Percentiles rank a stretch among this genome's conserved stretches.
These are phyloP conservation scores for Thaumatotibia leucotreta DNA, from an alignment of 1,140 invertebrate genomes.

Conservation along the genomic window DNA sequence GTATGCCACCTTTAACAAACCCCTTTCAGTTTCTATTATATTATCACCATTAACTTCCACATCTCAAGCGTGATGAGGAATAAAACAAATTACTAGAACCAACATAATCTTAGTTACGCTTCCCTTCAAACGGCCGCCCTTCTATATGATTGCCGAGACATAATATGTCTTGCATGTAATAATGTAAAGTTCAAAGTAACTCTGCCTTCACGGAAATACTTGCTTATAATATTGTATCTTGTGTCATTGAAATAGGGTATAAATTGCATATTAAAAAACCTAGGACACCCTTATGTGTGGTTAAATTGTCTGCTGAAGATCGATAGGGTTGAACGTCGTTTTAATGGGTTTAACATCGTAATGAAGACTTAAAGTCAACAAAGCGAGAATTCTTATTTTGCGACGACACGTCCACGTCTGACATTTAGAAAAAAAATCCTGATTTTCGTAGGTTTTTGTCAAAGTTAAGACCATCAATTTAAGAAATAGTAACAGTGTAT, in stretches of 20 bases:
- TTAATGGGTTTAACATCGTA: background rate
- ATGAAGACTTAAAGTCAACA: background rate
- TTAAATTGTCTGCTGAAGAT: background rate
- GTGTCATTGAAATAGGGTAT: background rate
- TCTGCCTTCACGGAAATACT: background rate
- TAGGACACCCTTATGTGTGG: background rate
- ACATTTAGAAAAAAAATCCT: no score
- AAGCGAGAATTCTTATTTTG: background rate
- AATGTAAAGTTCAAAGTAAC: background rate
- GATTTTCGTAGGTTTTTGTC: background rate
- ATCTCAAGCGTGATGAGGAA: background rate
- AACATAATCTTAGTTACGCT: constrained; percentile 2
- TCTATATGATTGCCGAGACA: background rate
- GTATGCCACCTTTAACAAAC: background rate
- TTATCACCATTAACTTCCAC: background rate
- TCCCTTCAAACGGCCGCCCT: background rate
- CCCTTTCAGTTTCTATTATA: background rate
- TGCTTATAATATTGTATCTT: background rate
- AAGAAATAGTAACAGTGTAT: no score
- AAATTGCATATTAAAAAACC: background rate
- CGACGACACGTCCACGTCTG: no score
- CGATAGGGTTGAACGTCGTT: background rate
- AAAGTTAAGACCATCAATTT: no score
- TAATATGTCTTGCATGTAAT: background rate
- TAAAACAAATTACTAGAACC: background rate